These are phyloP conservation scores for Apogon hyalosoma DNA, from an alignment of 2,797 vertebrate genomes.

Conservation along the genomic window DNA sequence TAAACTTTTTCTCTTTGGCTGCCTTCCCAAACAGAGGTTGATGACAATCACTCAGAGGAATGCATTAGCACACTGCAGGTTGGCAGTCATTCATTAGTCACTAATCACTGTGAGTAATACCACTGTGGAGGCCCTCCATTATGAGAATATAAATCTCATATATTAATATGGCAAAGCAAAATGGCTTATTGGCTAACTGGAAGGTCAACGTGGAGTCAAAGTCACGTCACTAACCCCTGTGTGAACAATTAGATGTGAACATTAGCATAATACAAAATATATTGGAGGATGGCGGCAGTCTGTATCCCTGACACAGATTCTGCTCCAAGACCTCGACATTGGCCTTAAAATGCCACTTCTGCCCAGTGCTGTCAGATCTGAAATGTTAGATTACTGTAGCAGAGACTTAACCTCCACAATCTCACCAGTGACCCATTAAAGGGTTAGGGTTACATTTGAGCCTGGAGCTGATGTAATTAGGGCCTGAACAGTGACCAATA, in stretches of 20 bases:
- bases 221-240: constrained; percentile 29
- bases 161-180: constrained; percentile 53
- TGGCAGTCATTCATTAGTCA: constrained; percentile 69
- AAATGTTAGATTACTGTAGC: background rate
- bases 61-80: constrained; percentile 55
- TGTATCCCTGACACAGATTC: background rate
- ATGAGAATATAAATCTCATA: constrained; percentile 64
- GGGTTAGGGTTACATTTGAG: no score
- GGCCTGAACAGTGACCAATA: no score
- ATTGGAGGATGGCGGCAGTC: constrained; percentile 6
- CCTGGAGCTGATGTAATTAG: no score
- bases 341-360: background rate
- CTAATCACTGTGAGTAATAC: constrained; percentile 70
- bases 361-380: background rate
- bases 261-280: constrained; percentile 42
- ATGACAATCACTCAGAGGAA: constrained; percentile 64
- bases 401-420: no score
- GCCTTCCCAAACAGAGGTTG: constrained; percentile 52
- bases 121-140: constrained; percentile 52
- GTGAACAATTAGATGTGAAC: constrained; percentile 49
- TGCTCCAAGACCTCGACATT: background rate
- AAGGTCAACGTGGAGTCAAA: constrained; percentile 59
- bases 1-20: constrained; percentile 66
- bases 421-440: no score
- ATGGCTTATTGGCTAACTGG: constrained; percentile 50